Evolutionary conservation across 2,113 vertebrate genomes (phyloP), one percentile per base, ranked within the genome.

Genomic region (Malaclemys terrapin): DNA sequence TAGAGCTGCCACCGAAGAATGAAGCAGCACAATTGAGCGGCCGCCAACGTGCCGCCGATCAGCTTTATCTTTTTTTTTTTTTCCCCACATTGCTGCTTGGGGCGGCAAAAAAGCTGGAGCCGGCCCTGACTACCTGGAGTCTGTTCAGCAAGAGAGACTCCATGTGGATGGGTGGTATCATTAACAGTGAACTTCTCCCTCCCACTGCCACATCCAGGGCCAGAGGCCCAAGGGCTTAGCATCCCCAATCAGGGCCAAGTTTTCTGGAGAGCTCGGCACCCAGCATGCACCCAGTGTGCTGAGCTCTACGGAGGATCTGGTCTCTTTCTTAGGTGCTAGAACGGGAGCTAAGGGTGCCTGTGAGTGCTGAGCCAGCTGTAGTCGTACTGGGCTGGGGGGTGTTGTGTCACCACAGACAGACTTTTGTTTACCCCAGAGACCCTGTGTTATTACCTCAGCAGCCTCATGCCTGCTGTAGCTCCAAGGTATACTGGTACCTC

Each of bases 381-480:
- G 3, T 78, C 45, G 0, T 11, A 29, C 80, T n/a, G 35, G 47
- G 27, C 84, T 91, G 87, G 56, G 80, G 75, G n/a, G 2, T 45
- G 53, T 52, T 85, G n/a, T 78, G 17, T 47, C 80, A 84, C 57
- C 50, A 57, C 1, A 0, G n/a, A 20, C 8, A 1, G 75, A 81
- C 45, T 80, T 49, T 83, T 80, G 0, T 1, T 57, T 62, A 35
- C 42, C 47, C 49, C n/a, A 0, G 0, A 0, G 0, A 8, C 75
- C 87, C 88, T 13, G 86, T 76, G 45, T 45, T 2, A 0, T 90
- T 98, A 99, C 99, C 98, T 96, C 92, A 99, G 97, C 1, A 99
- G 98, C 94, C 99, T 98, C 99, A 99, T 99, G 92, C 99, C 99
- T 7, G 99, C 99, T 0, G 99, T 99, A 35, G 99, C 99, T 85